phyloP scores from a whole-genome alignment of 2,113 vertebrate genomes.

The Acanthisitta chloris region DNA sequence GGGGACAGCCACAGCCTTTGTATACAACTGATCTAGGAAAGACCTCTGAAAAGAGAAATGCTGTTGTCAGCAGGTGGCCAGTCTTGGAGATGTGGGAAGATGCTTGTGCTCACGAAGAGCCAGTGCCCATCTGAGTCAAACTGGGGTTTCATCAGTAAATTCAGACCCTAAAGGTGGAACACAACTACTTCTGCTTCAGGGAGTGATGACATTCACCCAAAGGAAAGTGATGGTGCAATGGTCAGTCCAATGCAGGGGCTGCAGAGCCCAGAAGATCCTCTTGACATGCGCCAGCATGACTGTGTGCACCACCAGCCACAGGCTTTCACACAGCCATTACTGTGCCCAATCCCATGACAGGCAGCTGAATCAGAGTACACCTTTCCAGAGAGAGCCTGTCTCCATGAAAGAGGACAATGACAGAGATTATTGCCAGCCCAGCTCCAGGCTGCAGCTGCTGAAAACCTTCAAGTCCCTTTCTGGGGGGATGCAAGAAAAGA shows the following conservation, averaged over 20 bases:
- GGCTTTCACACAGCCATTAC: neutral
- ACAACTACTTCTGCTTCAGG: neutral
- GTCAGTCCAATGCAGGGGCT: accelerated
- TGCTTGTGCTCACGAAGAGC: neutral
- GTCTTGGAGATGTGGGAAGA: neutral
- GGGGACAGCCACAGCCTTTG: neutral
- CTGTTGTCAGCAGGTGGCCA: neutral
- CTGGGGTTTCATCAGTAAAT: neutral
- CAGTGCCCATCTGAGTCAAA: neutral
- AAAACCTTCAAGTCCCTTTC: neutral
- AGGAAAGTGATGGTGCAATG: neutral
- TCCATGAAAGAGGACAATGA: neutral
- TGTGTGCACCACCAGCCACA: neutral
- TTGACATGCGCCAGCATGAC: neutral
- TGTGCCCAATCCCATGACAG: neutral
- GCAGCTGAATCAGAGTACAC: neutral
- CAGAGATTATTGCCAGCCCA: neutral
- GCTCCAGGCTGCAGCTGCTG: neutral
- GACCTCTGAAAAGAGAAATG: neutral
- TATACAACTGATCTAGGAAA: neutral
- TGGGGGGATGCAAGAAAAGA: neutral
- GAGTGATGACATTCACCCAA: neutral
- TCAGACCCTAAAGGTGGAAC: neutral
- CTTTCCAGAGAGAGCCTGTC: neutral
- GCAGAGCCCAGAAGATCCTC: neutral